phyloP scores from a whole-genome alignment of 1,140 invertebrate species.

The Papilio xuthus region DNA sequence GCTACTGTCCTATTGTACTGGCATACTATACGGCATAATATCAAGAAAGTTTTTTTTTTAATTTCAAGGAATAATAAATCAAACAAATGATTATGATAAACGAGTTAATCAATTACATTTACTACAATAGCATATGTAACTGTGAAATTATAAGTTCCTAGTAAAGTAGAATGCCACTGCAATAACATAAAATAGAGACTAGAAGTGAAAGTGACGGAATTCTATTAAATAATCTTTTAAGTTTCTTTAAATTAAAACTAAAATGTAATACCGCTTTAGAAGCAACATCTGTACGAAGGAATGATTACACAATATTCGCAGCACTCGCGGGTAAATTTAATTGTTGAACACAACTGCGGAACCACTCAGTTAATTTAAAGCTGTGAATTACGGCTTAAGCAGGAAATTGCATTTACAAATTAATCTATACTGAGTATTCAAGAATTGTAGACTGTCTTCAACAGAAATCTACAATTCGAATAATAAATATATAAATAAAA shows the following conservation, averaged over 20 bases:
- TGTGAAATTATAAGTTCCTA: too few relatives aligned
- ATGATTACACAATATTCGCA: constrained; percentile 11
- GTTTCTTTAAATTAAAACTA: background rate
- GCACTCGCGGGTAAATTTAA: constrained; percentile 19
- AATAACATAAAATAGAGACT: background rate
- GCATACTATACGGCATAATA: too few relatives aligned
- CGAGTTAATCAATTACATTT: too few relatives aligned
- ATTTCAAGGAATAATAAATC: too few relatives aligned
- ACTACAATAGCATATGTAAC: too few relatives aligned
- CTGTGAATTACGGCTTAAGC: constrained; percentile 8
- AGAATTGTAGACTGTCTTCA: background rate
- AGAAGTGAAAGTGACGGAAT: too few relatives aligned
- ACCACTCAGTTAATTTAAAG: constrained; percentile 22
- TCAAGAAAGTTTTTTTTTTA: too few relatives aligned
- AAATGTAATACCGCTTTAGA: background rate
- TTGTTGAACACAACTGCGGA: constrained; percentile 20
- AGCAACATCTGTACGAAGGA: constrained; percentile 17
- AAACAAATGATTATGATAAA: too few relatives aligned
- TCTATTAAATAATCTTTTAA: background rate
- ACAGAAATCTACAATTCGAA: too few relatives aligned
- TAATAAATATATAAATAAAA: too few relatives aligned
- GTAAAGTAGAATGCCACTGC: too few relatives aligned
- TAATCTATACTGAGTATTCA: background rate
- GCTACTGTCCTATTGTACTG: too few relatives aligned
- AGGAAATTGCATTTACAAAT: constrained; percentile 19